These are phyloP conservation scores for Drosophila leonis DNA, from an alignment of 2,888 invertebrate species.

Conservation along the genomic window DNA sequence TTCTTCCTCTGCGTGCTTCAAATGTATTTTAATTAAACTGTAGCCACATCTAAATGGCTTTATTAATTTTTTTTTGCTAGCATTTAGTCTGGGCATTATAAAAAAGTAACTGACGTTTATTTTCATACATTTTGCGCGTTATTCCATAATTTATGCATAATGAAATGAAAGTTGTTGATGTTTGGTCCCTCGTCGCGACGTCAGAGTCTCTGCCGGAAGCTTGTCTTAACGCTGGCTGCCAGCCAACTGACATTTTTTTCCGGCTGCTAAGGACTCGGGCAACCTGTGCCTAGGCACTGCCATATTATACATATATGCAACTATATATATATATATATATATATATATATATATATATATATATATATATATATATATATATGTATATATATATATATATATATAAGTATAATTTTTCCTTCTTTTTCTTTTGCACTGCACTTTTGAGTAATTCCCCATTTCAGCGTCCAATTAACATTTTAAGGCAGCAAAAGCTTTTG, in stretches of 20 bases:
- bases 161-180: slow-evolving; percentile 54
- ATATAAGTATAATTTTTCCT: slow-evolving; percentile 21
- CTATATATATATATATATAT: slow-evolving; percentile 16
- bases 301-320: slow-evolving; percentile 8
- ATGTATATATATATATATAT: slow-evolving; percentile 17
- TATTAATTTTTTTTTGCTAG: slow-evolving; percentile 28
- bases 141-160: slow-evolving; percentile 69
- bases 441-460: slow-evolving; percentile 67
- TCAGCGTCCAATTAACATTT: slow-evolving; percentile 72
- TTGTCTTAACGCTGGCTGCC: slow-evolving; percentile 26
- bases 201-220: slow-evolving; percentile 29
- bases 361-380: slow-evolving; percentile 14
- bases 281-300: slow-evolving; percentile 24
- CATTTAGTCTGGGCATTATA: slow-evolving; percentile 6
- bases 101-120: slow-evolving; percentile 48
- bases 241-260: slow-evolving; percentile 53
- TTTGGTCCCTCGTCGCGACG: slow-evolving; percentile 13
- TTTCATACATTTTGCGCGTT: slow-evolving; percentile 53
- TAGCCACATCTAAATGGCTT: slow-evolving; percentile 49
- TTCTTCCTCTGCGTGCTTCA: neutral
- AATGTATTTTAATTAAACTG: slow-evolving; percentile 37
- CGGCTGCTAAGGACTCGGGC: neutral
- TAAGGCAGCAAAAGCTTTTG: slow-evolving; percentile 56
- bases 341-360: slow-evolving; percentile 17
- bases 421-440: slow-evolving; percentile 24